Evolutionary conservation across 2,113 vertebrate genomes (phyloP), one percentile per base, ranked within the genome.

Genomic region (Mormyrus iriodes): DNA sequence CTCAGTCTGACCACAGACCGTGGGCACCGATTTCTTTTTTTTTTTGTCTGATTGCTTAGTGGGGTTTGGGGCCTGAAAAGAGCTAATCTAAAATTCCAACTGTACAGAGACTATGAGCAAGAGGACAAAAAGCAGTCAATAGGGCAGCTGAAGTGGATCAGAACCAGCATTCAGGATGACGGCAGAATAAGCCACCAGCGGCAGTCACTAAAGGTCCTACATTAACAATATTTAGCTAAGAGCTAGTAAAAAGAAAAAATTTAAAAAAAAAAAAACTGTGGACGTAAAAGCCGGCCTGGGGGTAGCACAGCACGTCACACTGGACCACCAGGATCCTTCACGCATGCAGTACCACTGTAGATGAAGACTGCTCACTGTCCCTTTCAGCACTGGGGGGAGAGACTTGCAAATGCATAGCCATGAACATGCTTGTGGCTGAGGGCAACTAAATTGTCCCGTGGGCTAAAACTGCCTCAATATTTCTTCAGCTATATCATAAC

Each of bases 1-100:
- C 61, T 52, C 39, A 69, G 65, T 73, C 85, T 51, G 35, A 35
- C 44, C 21, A 61, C 42, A 39, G 55, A 61, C 88, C 44, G 10
- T 42, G 44, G 44, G n/a, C 24, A 79, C 73, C 42, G 73, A 79
- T 69, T 79, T 53, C 15, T 53, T 76, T 76, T 79, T 58, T 65
- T 42, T 19, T 79, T 27, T 79, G 73, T 79, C 15, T 39, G 4
- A 79, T 79, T 76, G 69, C 69, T 76, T 69, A 58, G 21, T 85
- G 58, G 89, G 83, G 58, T 27, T 27, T 85, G 83, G 89, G 55
- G 55, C n/a, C n/a, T 76, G 88, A 76, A 73, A 49, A 86, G 39
- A 84, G 69, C 69, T 53, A 89, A 84, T 69, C 84, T 89, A 53
- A 48, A 89, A 89, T 89, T 89, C 83, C 84, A 89, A 89, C 69